Base-by-base conservation (phyloP, 2,888 invertebrate genomes). In the Calameuta pallipes region DNA sequence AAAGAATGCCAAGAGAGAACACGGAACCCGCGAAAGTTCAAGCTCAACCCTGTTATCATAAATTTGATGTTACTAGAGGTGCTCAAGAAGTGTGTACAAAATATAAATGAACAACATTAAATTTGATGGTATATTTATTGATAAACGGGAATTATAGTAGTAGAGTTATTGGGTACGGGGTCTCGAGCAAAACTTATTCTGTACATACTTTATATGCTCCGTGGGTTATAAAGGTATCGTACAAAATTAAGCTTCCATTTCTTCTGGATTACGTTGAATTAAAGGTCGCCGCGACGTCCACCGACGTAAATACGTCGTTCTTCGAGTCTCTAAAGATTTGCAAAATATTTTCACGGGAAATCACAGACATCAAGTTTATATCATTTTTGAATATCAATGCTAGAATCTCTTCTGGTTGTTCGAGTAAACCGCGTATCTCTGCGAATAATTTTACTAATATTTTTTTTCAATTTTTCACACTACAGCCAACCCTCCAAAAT, bases 21-120 rank as follows among this genome's bases (percentile, higher is more conserved):
- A 30, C 30, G 34, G 36, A n/a, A 34, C 12, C 33, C 74, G 74
- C 78, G 74, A 79, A 77, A 78, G 79, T 83, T 81, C 79, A 84
- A 85, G 83, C 85, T 87, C 85, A 84, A 85, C 80, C 79, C 77
- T 83, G 79, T 85, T 83, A 82, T 85, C 81, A 83, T 82, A 76
- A 83, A 86, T 86, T 85, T 80, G 81, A 85, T 80, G 83, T 87
- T 85, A 86, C 83, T 85, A 86, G 86, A 88, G 86, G 84, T 88
- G 87, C 87, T 89, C 87, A 87, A 85, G 79, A 86, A 86, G 83
- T 86, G 84, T 86, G 88, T 89, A 88, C 88, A 89, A 89, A 76
- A 78, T 70, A 75, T 84, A 83, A 76, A 70, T 76, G 81, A 81
- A 81, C 76, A 75, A 78, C 78, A 82, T 80, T 85, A 82, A 85